Percentiles rank a stretch among this genome's conserved stretches.
Evolutionary conservation across 2,113 vertebrate genomes (phyloP).

Genomic region (Crotalus tigris): DNA sequence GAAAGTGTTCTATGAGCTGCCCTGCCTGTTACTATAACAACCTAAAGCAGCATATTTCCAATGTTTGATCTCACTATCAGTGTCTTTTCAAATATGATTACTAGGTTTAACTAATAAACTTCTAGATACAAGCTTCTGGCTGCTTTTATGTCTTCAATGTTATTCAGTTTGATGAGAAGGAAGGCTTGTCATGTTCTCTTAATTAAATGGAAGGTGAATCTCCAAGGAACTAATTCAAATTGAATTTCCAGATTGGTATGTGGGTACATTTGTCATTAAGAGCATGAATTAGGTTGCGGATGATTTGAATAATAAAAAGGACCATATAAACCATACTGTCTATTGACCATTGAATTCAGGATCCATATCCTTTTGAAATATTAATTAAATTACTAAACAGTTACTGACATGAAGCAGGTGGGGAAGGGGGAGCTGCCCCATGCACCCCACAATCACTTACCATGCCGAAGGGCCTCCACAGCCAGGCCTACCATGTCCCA

Average conservation of each 20-base stretch:
- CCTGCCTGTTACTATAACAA: slow-evolving; percentile 9
- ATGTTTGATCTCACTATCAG: slow-evolving; percentile 12
- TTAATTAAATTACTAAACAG: neutral
- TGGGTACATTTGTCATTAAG: neutral
- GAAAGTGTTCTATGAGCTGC: neutral
- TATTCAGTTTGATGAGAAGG: neutral
- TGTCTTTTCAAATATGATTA: slow-evolving; percentile 18
- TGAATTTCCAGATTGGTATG: neutral
- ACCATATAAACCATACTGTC: neutral
- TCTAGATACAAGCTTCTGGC: neutral
- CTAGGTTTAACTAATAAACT: neutral
- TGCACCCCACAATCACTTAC: no score
- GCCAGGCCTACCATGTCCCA: no score
- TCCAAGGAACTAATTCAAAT: neutral
- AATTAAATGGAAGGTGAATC: slow-evolving; percentile 3
- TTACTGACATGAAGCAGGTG: no score
- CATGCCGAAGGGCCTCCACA: no score
- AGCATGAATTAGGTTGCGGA: neutral
- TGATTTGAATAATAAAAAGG: neutral
- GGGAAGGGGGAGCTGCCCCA: no score
- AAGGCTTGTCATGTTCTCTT: neutral
- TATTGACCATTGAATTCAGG: neutral
- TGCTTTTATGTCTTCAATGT: neutral
- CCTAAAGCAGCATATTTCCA: slow-evolving; percentile 12
- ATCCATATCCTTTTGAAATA: neutral